phyloP scores from a whole-genome alignment of 2,113 vertebrate species.

The Lonchura striata region DNA sequence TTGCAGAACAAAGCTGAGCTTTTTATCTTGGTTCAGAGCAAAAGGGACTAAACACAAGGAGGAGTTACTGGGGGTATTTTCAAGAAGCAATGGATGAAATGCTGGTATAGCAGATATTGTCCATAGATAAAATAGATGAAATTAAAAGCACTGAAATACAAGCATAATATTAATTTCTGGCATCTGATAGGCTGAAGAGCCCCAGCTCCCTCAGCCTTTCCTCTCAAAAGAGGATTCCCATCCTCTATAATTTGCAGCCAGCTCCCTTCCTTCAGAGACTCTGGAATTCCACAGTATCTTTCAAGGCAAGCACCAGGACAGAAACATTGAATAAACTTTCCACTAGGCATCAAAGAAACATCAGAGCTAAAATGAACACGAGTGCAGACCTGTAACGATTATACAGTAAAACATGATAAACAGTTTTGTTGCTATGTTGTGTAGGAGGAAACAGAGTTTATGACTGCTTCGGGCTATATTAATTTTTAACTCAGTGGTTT shows the following conservation, averaged over 20 bases:
- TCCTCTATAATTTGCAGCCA: not conserved
- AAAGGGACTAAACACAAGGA: not conserved
- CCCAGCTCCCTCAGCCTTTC: not conserved
- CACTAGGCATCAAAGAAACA: not conserved
- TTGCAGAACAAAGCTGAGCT: not conserved
- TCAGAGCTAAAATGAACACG: constrained; percentile 1
- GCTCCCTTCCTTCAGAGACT: not conserved
- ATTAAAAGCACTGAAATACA: not conserved
- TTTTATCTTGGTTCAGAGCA: not conserved
- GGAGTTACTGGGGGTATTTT: not conserved
- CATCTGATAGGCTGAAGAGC: not conserved
- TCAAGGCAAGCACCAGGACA: not conserved
- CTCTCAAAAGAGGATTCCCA: not conserved
- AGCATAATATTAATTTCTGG: not conserved
- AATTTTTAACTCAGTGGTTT: constrained; percentile 43
- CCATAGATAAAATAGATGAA: not conserved
- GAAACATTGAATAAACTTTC: not conserved
- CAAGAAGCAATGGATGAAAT: not conserved
- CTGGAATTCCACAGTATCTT: not conserved
- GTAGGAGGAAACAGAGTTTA: constrained; percentile 18
- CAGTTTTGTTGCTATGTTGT: constrained; percentile 39
- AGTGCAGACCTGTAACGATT: not conserved
- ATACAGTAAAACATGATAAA: constrained; percentile 8
- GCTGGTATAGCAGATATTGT: not conserved
- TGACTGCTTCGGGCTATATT: not conserved